Evolutionary conservation across 2,888 invertebrate species (phyloP).

Genomic region (Anthrax anthrax): DNA sequence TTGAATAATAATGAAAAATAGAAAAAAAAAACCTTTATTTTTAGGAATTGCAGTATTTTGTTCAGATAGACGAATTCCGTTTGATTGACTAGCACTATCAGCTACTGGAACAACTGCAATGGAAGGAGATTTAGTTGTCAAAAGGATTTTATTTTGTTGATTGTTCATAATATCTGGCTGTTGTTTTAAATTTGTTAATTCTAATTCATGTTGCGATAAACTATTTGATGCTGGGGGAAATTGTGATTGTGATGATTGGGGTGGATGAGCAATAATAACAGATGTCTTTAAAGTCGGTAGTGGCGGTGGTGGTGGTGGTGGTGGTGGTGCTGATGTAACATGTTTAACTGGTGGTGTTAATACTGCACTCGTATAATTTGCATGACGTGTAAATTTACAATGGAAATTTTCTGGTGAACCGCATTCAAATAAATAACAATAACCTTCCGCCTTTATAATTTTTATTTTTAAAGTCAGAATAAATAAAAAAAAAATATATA

Average conservation of each 20-base stretch:
- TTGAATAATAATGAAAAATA: too few species aligned
- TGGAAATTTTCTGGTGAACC: conserved; percentile 81
- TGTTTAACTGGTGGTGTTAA: conserved; percentile 42
- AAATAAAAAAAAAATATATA: neutral
- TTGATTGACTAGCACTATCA: neutral
- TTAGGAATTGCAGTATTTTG: conserved; percentile 5
- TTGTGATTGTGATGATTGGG: neutral
- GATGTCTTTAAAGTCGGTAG: neutral
- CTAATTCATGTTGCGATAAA: conserved; percentile 33
- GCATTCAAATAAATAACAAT: conserved; percentile 84
- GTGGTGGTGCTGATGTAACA: conserved; percentile 18
- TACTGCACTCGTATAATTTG: conserved; percentile 78
- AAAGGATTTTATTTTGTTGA: conserved; percentile 21
- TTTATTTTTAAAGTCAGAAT: neutral
- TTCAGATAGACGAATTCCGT: neutral
- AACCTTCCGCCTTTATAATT: conserved; percentile 47
- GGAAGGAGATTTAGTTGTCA: conserved; percentile 9
- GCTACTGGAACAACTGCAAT: conserved; percentile 3
- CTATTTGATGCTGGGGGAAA: neutral
- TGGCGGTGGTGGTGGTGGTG: conserved; percentile 5
- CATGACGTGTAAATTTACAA: conserved; percentile 81
- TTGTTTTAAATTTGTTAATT: conserved; percentile 30
- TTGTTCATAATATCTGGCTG: conserved; percentile 28
- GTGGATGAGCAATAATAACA: neutral
- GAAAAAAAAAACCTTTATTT: neutral